Percentiles rank a stretch among this genome's conserved stretches.
These are phyloP conservation scores for Tachyglossus aculeatus DNA, from an alignment of 2,797 vertebrate genomes.

Conservation along the genomic window DNA sequence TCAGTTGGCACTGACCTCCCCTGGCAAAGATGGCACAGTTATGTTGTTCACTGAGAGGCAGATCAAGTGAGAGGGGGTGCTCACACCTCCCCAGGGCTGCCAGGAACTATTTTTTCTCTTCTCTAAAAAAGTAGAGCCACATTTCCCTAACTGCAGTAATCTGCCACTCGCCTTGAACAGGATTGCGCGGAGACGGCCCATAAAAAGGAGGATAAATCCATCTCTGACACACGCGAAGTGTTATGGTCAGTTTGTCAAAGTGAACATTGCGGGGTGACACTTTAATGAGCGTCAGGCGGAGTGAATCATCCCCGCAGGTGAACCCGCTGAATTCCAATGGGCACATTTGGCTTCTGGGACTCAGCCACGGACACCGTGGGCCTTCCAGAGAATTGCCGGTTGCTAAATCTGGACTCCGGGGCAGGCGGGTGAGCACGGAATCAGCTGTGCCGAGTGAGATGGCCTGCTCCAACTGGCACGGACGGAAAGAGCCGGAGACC, in stretches of 20 bases:
- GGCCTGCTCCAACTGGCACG: too few species aligned
- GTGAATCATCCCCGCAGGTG: slow-evolving; percentile 7
- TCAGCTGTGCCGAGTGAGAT: too few species aligned
- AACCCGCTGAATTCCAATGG: slow-evolving; percentile 32
- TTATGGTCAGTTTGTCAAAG: slow-evolving; percentile 29
- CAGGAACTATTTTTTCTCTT: slow-evolving; percentile 16
- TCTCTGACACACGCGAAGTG: slow-evolving; percentile 18
- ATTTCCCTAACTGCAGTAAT: slow-evolving; percentile 45
- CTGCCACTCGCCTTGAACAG: slow-evolving; percentile 30
- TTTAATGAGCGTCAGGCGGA: slow-evolving; percentile 20
- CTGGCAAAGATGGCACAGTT: neutral
- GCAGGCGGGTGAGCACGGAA: too few species aligned
- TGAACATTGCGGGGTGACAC: neutral
- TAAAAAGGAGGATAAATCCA: slow-evolving; percentile 33
- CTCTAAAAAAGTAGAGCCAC: slow-evolving; percentile 35
- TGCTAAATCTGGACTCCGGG: too few species aligned
- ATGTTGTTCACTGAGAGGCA: slow-evolving; percentile 7
- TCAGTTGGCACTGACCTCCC: neutral
- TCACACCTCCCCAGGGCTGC: slow-evolving; percentile 11
- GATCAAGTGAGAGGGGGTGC: slow-evolving; percentile 23
- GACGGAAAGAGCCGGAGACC: too few species aligned
- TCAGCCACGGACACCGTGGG: neutral
- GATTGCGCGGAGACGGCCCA: slow-evolving; percentile 30
- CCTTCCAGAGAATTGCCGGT: too few species aligned
- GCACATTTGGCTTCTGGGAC: neutral